These are phyloP conservation scores for Xenopus borealis DNA, from an alignment of 2,113 vertebrate species.

Conservation along the genomic window DNA sequence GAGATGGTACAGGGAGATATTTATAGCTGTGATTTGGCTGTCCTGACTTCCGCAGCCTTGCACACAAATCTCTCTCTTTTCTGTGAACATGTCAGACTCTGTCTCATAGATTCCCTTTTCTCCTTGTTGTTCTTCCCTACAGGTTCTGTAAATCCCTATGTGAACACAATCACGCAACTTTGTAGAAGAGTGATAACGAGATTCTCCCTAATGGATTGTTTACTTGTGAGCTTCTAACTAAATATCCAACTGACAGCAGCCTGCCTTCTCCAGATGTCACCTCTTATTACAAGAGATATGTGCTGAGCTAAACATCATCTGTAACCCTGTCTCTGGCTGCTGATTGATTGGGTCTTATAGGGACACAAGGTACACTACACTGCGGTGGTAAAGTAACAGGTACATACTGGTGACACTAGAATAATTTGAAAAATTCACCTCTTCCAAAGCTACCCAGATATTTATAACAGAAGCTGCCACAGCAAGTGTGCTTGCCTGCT, in stretches of 20 bases:
- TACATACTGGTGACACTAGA: not conserved
- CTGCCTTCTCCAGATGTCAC: not conserved
- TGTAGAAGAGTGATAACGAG: not conserved
- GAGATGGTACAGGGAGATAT: too few species aligned
- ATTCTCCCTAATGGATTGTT: not conserved
- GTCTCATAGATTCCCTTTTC: not conserved
- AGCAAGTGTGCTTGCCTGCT: not conserved
- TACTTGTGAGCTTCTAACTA: not conserved
- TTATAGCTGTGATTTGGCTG: too few species aligned
- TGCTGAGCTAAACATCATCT: not conserved
- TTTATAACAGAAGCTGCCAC: too few species aligned
- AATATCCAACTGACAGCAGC: not conserved
- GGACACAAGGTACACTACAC: not conserved
- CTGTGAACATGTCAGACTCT: too few species aligned
- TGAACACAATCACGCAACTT: not conserved
- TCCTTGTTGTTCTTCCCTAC: conserved; percentile 8
- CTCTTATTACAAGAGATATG: not conserved
- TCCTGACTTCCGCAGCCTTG: too few species aligned
- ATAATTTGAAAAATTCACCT: not conserved
- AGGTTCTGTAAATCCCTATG: not conserved
- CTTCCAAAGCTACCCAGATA: not conserved
- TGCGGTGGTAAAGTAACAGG: not conserved
- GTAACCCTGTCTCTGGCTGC: not conserved
- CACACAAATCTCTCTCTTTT: too few species aligned
- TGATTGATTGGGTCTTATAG: not conserved